Conservation (phyloP, 2,888 invertebrate species). For the Lepidocyrtinus sp. region DNA sequence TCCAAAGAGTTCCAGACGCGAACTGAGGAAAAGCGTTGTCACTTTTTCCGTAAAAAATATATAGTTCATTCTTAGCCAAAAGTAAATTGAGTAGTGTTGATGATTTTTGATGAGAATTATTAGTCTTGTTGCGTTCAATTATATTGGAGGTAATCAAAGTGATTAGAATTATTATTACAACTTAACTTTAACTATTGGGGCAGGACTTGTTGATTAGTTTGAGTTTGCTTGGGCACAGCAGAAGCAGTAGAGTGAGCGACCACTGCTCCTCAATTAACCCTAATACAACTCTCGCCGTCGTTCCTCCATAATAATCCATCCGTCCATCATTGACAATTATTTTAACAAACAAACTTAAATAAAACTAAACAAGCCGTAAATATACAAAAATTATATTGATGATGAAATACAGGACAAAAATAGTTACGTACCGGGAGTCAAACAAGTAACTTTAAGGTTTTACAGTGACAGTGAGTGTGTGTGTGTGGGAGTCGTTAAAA, state of each 20-base stretch:
- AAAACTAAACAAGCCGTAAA: conserved; percentile 59
- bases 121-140: conserved; percentile 52
- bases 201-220: conserved; percentile 52
- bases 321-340: conserved; percentile 61
- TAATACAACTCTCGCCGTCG: conserved; percentile 15
- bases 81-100: too few species aligned
- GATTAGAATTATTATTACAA: conserved; percentile 58
- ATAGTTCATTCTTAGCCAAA: too few species aligned
- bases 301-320: conserved; percentile 47
- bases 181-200: conserved; percentile 49
- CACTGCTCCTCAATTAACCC: conserved; percentile 27
- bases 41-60: too few species aligned
- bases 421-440: too few species aligned
- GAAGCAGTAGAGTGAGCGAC: too few species aligned
- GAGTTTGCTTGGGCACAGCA: too few species aligned
- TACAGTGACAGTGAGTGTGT: conserved; percentile 41
- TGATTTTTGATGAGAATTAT: conserved; percentile 32
- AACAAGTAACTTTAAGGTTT: conserved; percentile 32
- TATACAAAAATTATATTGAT: conserved; percentile 31
- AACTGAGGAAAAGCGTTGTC: conserved; percentile 27
- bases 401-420: too few species aligned
- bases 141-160: conserved; percentile 63
- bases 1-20: conserved; percentile 23
- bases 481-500: conserved; percentile 63
- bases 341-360: conserved; percentile 59